Percentiles rank a stretch among this genome's conserved stretches.
Evolutionary conservation across 1,140 invertebrate genomes (phyloP).

Genomic region (Asbolus verrucosus): DNA sequence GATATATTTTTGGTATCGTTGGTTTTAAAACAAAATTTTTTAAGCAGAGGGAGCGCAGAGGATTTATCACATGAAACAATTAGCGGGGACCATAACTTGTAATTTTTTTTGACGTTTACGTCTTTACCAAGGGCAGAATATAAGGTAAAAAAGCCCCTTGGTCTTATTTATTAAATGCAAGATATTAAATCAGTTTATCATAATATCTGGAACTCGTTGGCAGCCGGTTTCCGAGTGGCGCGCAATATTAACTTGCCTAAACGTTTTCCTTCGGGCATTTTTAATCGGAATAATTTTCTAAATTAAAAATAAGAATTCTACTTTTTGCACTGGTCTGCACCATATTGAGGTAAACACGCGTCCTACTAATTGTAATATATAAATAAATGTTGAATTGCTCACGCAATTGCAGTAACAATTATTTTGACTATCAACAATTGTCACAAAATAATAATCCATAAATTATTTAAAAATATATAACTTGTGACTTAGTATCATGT

Average conservation of each 20-base stretch:
- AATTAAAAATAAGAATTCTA: too few relatives aligned
- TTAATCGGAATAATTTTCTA: conserved; percentile 7
- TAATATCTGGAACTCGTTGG: conserved; percentile 51
- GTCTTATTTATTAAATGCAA: conserved; percentile 52
- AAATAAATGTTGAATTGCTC: too few relatives aligned
- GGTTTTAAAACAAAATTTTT: too few relatives aligned
- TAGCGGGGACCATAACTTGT: conserved; percentile 22
- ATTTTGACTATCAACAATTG: too few relatives aligned
- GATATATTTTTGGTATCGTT: too few relatives aligned
- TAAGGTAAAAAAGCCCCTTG: conserved; percentile 38
- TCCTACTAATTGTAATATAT: too few relatives aligned
- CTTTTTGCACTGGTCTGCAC: too few relatives aligned
- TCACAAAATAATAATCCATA: too few relatives aligned
- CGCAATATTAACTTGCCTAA: conserved; percentile 49
- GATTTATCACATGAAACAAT: conserved; percentile 25
- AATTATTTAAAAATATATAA: too few relatives aligned
- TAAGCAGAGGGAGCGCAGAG: background rate
- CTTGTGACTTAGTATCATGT: too few relatives aligned
- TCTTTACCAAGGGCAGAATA: conserved; percentile 12
- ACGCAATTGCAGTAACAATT: too few relatives aligned
- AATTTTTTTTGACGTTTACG: conserved; percentile 36
- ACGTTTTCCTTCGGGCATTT: conserved; percentile 42
- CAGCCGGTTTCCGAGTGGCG: conserved; percentile 35
- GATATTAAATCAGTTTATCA: conserved; percentile 56
- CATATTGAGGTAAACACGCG: too few relatives aligned